These are phyloP conservation scores for Hyphantria cunea DNA, from an alignment of 1,140 invertebrate genomes.

Conservation along the genomic window DNA sequence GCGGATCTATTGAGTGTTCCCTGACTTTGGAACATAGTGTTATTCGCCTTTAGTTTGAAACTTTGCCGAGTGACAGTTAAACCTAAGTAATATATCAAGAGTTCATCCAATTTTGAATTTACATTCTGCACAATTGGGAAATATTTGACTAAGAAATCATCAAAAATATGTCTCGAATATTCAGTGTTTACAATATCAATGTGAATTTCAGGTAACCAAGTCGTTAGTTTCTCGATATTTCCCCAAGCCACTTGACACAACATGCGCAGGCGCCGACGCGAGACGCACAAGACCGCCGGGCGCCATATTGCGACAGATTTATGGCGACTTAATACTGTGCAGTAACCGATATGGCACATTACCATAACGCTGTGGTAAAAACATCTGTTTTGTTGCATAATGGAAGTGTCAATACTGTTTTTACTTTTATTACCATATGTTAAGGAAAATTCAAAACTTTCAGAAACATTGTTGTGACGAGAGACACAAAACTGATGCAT, in stretches of 20 bases:
- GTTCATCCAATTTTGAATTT: too few relatives aligned
- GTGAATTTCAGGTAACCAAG: conserved; percentile 7
- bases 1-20: too few relatives aligned
- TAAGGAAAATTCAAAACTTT: too few relatives aligned
- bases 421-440: too few relatives aligned
- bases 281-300: conserved; percentile 36
- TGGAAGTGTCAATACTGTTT: too few relatives aligned
- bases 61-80: too few relatives aligned
- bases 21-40: too few relatives aligned
- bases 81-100: too few relatives aligned
- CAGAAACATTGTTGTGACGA: too few relatives aligned
- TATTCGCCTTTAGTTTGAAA: too few relatives aligned
- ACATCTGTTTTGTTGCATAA: background rate
- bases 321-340: conserved; percentile 16
- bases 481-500: too few relatives aligned
- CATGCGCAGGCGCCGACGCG: conserved; percentile 7
- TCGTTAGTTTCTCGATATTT: conserved; percentile 8
- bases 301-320: conserved; percentile 37
- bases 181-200: conserved; percentile 20
- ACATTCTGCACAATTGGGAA: too few relatives aligned
- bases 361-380: background rate
- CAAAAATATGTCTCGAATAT: conserved; percentile 11
- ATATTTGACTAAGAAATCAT: background rate
- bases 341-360: background rate
- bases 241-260: conserved; percentile 10